These are phyloP conservation scores for Streptopelia turtur DNA, from an alignment of 2,797 vertebrate genomes.

Conservation along the genomic window DNA sequence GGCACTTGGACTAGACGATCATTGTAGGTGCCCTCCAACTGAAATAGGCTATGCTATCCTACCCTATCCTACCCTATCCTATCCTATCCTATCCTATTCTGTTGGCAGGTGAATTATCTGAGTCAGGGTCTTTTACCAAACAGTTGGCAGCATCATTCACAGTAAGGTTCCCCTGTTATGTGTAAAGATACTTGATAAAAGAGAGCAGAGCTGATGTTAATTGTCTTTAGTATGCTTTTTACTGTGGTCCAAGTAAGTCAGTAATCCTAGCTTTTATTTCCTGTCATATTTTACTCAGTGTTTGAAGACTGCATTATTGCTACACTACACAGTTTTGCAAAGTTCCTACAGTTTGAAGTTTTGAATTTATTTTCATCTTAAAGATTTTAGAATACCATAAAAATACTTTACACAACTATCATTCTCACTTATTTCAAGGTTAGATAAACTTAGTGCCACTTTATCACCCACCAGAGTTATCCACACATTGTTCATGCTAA, in stretches of 20 bases:
- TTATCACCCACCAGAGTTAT: background rate
- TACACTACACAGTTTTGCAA: background rate
- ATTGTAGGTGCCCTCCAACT: background rate
- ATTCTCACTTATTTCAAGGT: background rate
- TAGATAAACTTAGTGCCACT: background rate
- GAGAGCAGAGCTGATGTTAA: background rate
- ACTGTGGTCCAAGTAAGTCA: background rate
- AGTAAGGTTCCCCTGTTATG: background rate
- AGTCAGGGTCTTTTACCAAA: background rate
- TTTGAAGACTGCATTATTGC: background rate
- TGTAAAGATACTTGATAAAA: background rate
- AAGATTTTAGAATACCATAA: background rate
- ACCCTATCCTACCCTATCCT: no score
- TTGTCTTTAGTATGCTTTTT: background rate
- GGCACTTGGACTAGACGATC: background rate
- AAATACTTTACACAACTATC: background rate
- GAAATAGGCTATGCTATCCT: background rate
- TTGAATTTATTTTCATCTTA: background rate
- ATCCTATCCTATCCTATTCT: background rate
- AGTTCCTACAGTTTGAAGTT: background rate
- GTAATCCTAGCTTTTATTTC: background rate
- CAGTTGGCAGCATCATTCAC: background rate
- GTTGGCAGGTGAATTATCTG: background rate
- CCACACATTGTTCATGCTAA: fast-evolving
- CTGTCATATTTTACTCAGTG: background rate